Evolutionary conservation across 2,888 invertebrate genomes (phyloP).

Genomic region (Eristalinus sepulchralis): DNA sequence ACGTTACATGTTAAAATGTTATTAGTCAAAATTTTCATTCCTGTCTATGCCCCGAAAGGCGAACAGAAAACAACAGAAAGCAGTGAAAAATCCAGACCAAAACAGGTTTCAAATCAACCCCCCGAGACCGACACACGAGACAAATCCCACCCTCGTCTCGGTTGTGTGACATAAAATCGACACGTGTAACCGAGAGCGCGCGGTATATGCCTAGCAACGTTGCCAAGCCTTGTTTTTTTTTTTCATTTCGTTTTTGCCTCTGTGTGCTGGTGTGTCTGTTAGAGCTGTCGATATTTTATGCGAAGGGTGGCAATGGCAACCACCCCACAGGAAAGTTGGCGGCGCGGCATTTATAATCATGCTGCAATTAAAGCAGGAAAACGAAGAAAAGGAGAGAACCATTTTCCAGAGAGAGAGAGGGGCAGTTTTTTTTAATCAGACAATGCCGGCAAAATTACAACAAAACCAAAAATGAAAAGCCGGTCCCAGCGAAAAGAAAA

Average conservation of each 20-base stretch:
- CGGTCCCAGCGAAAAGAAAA: neutral
- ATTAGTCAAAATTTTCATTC: conserved; percentile 36
- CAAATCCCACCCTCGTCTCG: conserved; percentile 20
- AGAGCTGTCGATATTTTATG: neutral
- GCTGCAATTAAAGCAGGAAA: conserved; percentile 58
- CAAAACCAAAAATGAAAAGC: conserved; percentile 14
- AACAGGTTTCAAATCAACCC: conserved; percentile 1
- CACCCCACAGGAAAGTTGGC: conserved; percentile 27
- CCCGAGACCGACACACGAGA: neutral
- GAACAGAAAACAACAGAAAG: too few species aligned
- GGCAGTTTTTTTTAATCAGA: conserved; percentile 25
- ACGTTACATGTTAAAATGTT: conserved; percentile 47
- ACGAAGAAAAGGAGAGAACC: conserved; percentile 1
- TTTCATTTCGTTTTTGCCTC: neutral
- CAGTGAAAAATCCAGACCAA: neutral
- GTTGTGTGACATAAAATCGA: conserved; percentile 52
- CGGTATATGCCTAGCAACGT: conserved; percentile 38
- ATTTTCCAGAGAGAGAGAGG: neutral
- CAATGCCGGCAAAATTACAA: conserved; percentile 59
- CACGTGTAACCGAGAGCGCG: conserved; percentile 43
- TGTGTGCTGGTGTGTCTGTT: neutral
- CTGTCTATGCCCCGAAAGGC: neutral
- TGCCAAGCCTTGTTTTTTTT: conserved; percentile 48
- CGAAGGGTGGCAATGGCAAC: neutral
- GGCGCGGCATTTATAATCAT: conserved; percentile 62